Conservation (phyloP, 2,888 invertebrate species). For the Stegophylla sp. region DNA sequence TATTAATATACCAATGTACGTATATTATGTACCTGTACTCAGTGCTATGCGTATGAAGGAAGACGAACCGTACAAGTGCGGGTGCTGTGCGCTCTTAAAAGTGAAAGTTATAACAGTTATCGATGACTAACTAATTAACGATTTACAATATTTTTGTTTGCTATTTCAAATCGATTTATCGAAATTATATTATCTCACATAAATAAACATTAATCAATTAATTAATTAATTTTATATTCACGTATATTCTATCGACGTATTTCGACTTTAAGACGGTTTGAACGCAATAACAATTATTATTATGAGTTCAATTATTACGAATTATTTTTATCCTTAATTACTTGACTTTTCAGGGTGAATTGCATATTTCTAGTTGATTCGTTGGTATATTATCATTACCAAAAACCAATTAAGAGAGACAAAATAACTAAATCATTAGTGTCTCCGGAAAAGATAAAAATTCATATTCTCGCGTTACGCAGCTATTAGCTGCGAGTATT, state of each 20-base stretch:
- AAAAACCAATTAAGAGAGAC: slow-evolving; percentile 25
- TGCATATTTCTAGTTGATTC: background rate
- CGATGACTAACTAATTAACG: background rate
- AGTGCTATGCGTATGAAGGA: no score
- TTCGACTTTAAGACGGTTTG: background rate
- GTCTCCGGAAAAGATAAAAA: slow-evolving; percentile 7
- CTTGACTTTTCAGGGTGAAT: background rate
- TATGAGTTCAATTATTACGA: no score
- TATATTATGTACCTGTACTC: no score
- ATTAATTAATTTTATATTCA: no score
- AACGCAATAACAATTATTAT: no score
- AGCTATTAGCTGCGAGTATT: background rate
- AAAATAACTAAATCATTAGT: slow-evolving; percentile 29
- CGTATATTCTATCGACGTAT: background rate
- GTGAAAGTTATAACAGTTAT: slow-evolving; percentile 10
- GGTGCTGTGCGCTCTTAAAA: background rate
- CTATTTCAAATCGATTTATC: no score
- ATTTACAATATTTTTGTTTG: no score
- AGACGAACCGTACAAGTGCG: background rate
- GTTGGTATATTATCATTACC: background rate
- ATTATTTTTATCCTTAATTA: background rate
- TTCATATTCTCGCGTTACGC: background rate
- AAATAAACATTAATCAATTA: no score
- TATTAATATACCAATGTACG: no score
- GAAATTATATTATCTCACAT: no score